Base-by-base conservation (phyloP, 1,140 invertebrate genomes). In the Platyura marginata region DNA sequence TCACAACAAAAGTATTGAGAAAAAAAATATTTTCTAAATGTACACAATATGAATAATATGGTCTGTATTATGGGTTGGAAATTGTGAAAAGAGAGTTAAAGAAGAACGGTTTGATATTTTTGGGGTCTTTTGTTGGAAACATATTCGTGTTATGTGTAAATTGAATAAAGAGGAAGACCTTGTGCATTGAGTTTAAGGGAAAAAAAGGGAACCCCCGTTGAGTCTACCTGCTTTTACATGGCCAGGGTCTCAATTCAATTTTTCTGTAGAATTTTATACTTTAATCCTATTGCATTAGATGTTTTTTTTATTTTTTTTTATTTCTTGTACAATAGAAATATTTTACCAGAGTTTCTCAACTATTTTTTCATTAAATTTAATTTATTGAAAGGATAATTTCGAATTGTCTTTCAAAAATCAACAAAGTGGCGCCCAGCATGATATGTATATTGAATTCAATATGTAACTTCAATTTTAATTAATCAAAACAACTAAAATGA, bases 161-260 rank as follows among this genome's bases (percentile, higher is more conserved):
- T 29, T 29, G 25, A 8, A 29, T 29, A 29, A 8, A 8, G 13
- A 8, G 25, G 25, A 29, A 29, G 25, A 29, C n/a, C n/a, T n/a
- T n/a, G n/a, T 6, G 25, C 25, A 29, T 29, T 29, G 25, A 29
- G 25, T 13, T 29, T 29, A 8, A 29, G 25, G 13, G 19, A 18
- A 38, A 38, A 11, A 18, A 38, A 38, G 19, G 16, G 6, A 38
- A 18, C 36, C 18, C 36, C 36, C 11, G 36, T 38, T 38, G 36
- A 38, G 36, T 38, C 36, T 38, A 38, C 36, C 36, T 38, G 36
- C 36, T 38, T 29, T 13, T 29, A n/a, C 25, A 29, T 13, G 13
- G 25, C 13, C 13, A 13, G 25, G 25, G 6, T 29, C 25, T 8
- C 13, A n/a, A n/a, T n/a, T n/a, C n/a, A n/a, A 29, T 29, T 29